These are phyloP conservation scores for Schizaphis graminum DNA, from an alignment of 2,888 invertebrate genomes.

Conservation along the genomic window DNA sequence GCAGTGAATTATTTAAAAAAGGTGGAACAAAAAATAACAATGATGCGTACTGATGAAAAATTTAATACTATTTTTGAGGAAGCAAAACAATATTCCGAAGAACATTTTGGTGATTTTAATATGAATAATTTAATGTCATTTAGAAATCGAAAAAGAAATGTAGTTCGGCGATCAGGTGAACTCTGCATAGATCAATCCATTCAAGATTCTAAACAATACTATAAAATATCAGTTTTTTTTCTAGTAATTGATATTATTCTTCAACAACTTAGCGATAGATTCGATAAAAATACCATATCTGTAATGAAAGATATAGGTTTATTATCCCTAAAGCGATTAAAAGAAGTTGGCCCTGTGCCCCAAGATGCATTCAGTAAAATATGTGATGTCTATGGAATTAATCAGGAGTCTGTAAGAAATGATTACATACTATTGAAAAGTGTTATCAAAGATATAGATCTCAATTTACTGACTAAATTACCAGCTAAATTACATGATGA, in stretches of 20 bases:
- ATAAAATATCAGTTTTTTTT: background rate
- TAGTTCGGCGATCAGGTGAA: background rate
- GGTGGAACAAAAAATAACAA: background rate
- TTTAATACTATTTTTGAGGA: background rate
- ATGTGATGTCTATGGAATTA: background rate
- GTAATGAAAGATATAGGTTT: conserved; percentile 10
- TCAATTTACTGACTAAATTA: too few species aligned
- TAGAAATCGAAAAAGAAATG: conserved; percentile 7
- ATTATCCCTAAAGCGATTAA: background rate
- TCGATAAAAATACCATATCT: background rate
- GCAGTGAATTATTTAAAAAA: background rate
- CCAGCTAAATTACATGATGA: too few species aligned
- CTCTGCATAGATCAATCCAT: too few species aligned
- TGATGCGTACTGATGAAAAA: conserved; percentile 1
- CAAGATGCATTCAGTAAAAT: conserved; percentile 18
- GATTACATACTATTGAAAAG: too few species aligned
- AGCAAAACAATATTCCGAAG: background rate
- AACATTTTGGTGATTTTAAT: conserved; percentile 12
- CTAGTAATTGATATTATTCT: conserved; percentile 9
- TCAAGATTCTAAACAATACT: background rate
- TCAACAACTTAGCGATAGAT: background rate
- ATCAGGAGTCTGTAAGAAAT: background rate
- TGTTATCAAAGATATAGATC: too few species aligned
- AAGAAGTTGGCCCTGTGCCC: background rate
- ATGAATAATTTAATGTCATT: background rate